Base-by-base conservation (phyloP, 2,888 invertebrate genomes). In the Epistrophella euchroma region DNA sequence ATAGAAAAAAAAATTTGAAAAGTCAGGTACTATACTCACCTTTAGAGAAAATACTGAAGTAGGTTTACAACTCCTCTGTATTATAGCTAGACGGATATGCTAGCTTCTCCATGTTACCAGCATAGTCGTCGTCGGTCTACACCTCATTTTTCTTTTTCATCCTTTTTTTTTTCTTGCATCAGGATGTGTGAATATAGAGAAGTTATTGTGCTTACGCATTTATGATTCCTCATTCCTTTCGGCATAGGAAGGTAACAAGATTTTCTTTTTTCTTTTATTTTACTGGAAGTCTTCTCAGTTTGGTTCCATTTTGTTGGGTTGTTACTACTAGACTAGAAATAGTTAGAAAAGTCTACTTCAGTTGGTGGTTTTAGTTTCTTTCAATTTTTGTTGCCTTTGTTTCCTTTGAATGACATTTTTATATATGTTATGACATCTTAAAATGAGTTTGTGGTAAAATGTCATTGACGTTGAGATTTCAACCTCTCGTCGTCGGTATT, bases 131-230 rank as follows among this genome's bases (percentile, higher is more conserved):
- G 25, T 9, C 60, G 6, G 19, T 64, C 40, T 25, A 40, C 25
- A 35, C 17, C 1, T 13, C 3, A 62, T n/a, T 19, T 60, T 77
- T 77, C 17, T 60, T 25, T 43, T 62, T 28, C 15, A 25, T 43
- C 43, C 25, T n/a, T n/a, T n/a, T 62, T 17, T 62, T 62, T 43
- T 43, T n/a, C 5, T 47, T 47, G 17, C 19, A 60, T 40, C 60
- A 32, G 55, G 64, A 74, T 52, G 84, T 84, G 79, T 75, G 84
- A 84, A 84, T 80, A 79, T 71, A 64, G 74, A 64, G 52, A 71
- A 72, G 75, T 37, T 80, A 64, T 79, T 58, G 60, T 60, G 84
- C 84, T 79, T 80, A 84, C 84, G 84, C 84, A 84, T 66, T 66
- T 75, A 71, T 70, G 75, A 75, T 74, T 50, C 25, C 78, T 64